These are phyloP conservation scores for Biston betularia DNA, from an alignment of 2,888 invertebrate genomes.

Conservation along the genomic window DNA sequence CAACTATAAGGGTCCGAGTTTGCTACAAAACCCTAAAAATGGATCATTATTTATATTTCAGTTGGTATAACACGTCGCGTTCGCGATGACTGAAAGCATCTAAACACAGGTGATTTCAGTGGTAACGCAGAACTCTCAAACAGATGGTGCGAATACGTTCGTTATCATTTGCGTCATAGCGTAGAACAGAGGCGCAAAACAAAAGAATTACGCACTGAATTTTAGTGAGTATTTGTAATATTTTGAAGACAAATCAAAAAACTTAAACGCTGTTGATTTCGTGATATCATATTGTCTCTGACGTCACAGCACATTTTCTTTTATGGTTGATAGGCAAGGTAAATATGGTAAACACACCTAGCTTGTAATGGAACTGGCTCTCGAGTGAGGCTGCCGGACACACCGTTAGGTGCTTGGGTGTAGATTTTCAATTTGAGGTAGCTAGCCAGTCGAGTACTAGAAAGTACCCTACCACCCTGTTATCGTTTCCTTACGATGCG, in stretches of 20 bases:
- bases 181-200: constrained; percentile 13
- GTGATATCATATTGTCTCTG: constrained; percentile 4
- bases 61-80: constrained; percentile 14
- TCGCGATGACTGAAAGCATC: constrained; percentile 16
- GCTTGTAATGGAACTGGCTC: no score
- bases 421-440: no score
- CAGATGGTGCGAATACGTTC: constrained; percentile 19
- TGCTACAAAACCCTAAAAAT: neutral
- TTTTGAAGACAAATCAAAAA: constrained; percentile 5
- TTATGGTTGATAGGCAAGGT: no score
- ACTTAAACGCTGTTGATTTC: neutral
- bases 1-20: no score
- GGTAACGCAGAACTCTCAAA: constrained; percentile 18
- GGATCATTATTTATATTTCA: constrained; percentile 22
- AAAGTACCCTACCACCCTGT: no score
- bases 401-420: no score
- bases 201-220: constrained; percentile 4
- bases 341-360: no score
- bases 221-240: neutral
- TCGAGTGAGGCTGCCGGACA: no score
- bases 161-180: constrained; percentile 32
- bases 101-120: constrained; percentile 13
- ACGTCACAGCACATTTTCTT: no score
- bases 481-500: no score
- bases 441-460: no score